Conservation (phyloP, 1,140 invertebrate species). For the Pinna nobilis region DNA sequence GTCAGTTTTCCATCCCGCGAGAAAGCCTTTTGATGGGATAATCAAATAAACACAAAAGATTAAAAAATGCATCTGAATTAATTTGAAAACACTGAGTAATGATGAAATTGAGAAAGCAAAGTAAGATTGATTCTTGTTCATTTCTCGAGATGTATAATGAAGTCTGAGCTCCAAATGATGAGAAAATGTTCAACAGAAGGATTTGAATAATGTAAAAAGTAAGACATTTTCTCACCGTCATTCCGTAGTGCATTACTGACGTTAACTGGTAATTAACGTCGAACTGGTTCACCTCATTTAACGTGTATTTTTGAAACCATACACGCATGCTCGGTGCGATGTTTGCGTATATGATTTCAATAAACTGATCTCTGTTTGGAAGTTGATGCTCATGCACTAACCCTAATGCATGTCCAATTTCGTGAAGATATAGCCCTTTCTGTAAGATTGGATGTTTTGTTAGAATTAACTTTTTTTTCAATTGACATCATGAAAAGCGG, state of each 20-base stretch:
- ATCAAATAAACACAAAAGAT: background rate
- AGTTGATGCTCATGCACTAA: conserved; percentile 76
- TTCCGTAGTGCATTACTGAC: conserved; percentile 77
- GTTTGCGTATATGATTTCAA: conserved; percentile 72
- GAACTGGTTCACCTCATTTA: conserved; percentile 61
- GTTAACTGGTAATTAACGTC: conserved; percentile 66
- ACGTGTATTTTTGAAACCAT: conserved; percentile 70
- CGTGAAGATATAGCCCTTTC: conserved; percentile 73
- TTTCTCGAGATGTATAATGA: too few relatives aligned
- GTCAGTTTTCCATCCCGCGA: conserved; percentile 55
- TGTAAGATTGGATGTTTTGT: too few relatives aligned
- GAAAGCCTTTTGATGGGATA: conserved; percentile 61
- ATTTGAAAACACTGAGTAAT: too few relatives aligned
- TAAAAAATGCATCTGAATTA: background rate
- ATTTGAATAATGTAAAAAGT: background rate
- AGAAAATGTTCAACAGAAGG: background rate
- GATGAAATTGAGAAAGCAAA: too few relatives aligned
- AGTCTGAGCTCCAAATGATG: too few relatives aligned
- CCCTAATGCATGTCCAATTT: conserved; percentile 74
- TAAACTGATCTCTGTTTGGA: conserved; percentile 71
- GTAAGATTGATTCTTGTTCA: too few relatives aligned
- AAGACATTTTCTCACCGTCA: conserved; percentile 62
- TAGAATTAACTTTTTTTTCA: too few relatives aligned
- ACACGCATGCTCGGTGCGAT: conserved; percentile 65
- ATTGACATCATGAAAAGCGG: too few relatives aligned